phyloP scores from a whole-genome alignment of 2,888 invertebrate genomes.

The Podabrus alpinus region DNA sequence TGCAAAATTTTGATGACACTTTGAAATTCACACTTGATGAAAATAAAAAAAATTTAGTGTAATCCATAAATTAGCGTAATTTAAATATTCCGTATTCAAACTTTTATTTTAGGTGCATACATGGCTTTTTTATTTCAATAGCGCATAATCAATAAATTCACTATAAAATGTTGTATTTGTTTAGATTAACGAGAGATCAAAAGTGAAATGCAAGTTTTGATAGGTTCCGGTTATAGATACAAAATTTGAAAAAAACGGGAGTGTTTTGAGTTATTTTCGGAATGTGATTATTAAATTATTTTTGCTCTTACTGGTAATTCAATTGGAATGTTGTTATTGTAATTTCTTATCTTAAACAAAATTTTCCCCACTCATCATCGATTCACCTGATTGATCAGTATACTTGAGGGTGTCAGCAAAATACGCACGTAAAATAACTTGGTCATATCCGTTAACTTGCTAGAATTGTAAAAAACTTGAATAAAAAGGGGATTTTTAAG shows the following conservation, averaged over 20 bases:
- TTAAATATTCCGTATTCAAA: background rate
- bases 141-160: background rate
- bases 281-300: slow-evolving; percentile 2
- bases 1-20: background rate
- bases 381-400: background rate
- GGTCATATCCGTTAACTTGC: background rate
- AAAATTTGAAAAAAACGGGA: background rate
- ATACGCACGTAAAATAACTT: background rate
- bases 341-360: slow-evolving; percentile 4
- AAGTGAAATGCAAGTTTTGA: background rate
- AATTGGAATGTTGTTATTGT: slow-evolving; percentile 3
- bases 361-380: background rate
- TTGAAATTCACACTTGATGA: background rate
- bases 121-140: background rate
- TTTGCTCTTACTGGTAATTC: background rate
- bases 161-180: background rate
- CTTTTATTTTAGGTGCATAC: background rate
- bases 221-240: slow-evolving; percentile 1
- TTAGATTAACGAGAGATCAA: background rate
- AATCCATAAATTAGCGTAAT: background rate
- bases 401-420: background rate
- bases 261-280: background rate
- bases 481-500: background rate
- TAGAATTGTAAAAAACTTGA: background rate
- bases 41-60: background rate